A percentile compares a stretch with the other conserved stretches of the same genome.
Conservation (phyloP, 2,888 invertebrate genomes). For the Melinopterus prodromus region DNA sequence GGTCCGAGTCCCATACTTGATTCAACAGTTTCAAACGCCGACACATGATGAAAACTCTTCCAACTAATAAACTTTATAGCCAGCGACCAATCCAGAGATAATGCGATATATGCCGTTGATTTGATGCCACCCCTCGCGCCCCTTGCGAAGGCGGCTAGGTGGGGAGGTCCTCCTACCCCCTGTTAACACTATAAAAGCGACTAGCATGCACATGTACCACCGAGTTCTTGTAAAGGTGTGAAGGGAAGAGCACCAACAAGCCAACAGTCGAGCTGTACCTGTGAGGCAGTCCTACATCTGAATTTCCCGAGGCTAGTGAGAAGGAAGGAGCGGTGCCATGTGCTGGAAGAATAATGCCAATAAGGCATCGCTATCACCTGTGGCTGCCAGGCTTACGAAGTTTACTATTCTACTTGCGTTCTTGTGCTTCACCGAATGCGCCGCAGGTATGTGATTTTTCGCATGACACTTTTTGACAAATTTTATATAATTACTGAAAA, state of each 20-base stretch:
- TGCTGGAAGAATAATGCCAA: constrained; percentile 15
- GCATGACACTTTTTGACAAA: background rate
- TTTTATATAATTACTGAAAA: background rate
- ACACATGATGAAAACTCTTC: background rate
- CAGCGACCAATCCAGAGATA: background rate
- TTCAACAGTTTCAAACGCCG: background rate
- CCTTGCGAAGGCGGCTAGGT: background rate
- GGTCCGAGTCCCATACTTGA: background rate
- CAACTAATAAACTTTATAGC: background rate
- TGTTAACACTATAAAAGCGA: background rate
- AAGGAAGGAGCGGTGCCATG: background rate
- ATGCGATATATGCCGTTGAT: background rate
- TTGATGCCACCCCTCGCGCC: constrained; percentile 5
- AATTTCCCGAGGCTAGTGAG: constrained; percentile 18
- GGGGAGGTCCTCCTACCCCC: constrained; percentile 15
- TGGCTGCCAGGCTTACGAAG: constrained; percentile 52
- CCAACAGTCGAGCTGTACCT: background rate
- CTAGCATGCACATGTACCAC: constrained; percentile 7
- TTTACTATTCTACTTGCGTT: constrained; percentile 64
- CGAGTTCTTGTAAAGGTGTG: constrained; percentile 31
- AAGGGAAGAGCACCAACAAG: background rate
- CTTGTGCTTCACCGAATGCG: constrained; percentile 67
- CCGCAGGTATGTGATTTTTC: constrained; percentile 63
- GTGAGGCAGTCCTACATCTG: constrained; percentile 16
- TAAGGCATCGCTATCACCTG: constrained; percentile 33